A percentile compares a stretch with the other conserved stretches of the same genome.
These are phyloP conservation scores for Acipenser ruthenus DNA, from an alignment of 2,797 vertebrate species.

Conservation along the genomic window DNA sequence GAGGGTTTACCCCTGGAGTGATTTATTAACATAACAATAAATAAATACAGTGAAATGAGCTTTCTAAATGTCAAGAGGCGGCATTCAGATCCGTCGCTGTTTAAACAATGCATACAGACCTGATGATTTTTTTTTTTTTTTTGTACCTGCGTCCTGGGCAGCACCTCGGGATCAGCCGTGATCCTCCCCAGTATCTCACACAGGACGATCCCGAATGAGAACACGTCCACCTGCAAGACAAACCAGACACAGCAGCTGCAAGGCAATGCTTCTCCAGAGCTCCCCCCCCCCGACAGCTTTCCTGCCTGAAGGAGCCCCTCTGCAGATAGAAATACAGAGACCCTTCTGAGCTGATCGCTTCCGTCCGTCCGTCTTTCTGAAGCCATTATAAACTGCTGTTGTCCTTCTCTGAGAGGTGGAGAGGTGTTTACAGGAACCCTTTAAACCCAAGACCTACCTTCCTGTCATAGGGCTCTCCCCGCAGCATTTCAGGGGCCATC, in stretches of 20 bases:
- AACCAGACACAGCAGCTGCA: conserved; percentile 1
- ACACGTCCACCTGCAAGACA: conserved; percentile 72
- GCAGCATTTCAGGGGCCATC: conserved; percentile 85
- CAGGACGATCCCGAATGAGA: conserved; percentile 83
- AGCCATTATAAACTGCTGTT: too few species aligned
- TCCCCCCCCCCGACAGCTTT: neutral
- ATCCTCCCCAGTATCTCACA: conserved; percentile 80
- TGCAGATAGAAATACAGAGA: too few species aligned
- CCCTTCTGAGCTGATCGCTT: neutral
- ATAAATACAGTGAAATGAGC: neutral
- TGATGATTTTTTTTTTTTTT: too few species aligned
- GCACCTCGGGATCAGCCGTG: conserved; percentile 76
- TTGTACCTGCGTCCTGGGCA: conserved; percentile 72
- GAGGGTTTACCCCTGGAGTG: neutral
- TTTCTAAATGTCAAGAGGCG: neutral
- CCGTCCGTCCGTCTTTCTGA: too few species aligned
- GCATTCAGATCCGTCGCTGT: neutral
- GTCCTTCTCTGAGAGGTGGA: too few species aligned
- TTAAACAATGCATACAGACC: too few species aligned
- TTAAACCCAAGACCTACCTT: conserved; percentile 50
- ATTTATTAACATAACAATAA: neutral
- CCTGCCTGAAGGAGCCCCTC: neutral
- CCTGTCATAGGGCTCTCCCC: conserved; percentile 76
- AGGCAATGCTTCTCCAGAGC: neutral
- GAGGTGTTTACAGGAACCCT: too few species aligned